A percentile compares a stretch with the other conserved stretches of the same genome.
These are phyloP conservation scores for Urocitellus parryii DNA, from an alignment of 2,113 vertebrate species.

Conservation along the genomic window DNA sequence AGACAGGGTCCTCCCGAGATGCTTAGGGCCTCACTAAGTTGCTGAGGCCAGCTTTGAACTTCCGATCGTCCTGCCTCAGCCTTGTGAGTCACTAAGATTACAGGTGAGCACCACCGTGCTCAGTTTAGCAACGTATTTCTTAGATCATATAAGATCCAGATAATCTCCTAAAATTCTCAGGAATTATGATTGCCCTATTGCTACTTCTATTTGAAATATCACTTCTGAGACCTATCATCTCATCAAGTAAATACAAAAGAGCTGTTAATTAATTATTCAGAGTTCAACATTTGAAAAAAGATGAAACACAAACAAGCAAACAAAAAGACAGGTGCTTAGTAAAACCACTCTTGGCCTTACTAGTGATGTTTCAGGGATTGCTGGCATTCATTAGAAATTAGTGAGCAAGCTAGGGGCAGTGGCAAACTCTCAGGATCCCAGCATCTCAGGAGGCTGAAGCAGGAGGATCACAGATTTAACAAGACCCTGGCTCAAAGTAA, in stretches of 20 bases:
- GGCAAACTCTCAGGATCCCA: too few species aligned
- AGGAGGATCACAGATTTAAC: too few species aligned
- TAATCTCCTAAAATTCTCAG: not conserved
- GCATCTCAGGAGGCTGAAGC: too few species aligned
- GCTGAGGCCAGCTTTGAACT: too few species aligned
- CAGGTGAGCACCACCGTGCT: too few species aligned
- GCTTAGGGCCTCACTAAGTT: too few species aligned
- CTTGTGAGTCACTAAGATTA: too few species aligned
- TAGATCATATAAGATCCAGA: not conserved
- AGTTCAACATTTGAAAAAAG: not conserved
- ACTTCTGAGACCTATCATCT: not conserved
- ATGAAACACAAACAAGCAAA: not conserved
- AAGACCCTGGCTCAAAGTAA: too few species aligned
- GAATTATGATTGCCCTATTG: not conserved
- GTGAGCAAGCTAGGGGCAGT: not conserved
- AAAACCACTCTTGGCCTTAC: not conserved
- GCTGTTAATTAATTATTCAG: not conserved
- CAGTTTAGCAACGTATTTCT: not conserved
- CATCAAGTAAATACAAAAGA: not conserved
- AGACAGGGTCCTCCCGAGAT: too few species aligned
- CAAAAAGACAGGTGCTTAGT: not conserved
- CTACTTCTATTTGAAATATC: not conserved
- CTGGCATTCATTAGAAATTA: too few species aligned
- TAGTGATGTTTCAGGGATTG: not conserved
- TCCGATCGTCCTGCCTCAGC: too few species aligned